Conservation (phyloP, 2,888 invertebrate species). For the Xylocampa areola region DNA sequence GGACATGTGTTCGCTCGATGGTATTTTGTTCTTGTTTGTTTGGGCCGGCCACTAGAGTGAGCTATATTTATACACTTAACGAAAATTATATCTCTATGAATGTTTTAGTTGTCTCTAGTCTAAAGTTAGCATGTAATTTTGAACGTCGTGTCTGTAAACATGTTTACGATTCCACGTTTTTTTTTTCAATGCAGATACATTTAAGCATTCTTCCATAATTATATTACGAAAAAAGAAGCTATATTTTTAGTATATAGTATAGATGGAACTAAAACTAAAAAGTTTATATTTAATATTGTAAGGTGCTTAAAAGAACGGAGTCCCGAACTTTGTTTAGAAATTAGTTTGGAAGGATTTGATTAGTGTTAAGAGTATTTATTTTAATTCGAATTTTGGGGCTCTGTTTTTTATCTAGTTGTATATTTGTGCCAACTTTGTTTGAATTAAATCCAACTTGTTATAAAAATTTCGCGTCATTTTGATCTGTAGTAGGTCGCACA, state of each 20-base stretch:
- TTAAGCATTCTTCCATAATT: slow-evolving; percentile 82
- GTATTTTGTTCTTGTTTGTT: slow-evolving; percentile 73
- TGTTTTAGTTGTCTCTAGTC: slow-evolving; percentile 87
- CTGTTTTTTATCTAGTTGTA: slow-evolving; percentile 71
- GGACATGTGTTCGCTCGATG: slow-evolving; percentile 70
- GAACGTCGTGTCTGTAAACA: slow-evolving; percentile 47
- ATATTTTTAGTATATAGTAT: slow-evolving; percentile 78
- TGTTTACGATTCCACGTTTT: slow-evolving; percentile 66
- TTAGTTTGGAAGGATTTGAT: slow-evolving; percentile 83
- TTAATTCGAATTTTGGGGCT: slow-evolving; percentile 72
- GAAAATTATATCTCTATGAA: slow-evolving; percentile 76
- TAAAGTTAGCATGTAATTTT: slow-evolving; percentile 78
- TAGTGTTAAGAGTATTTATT: slow-evolving; percentile 83
- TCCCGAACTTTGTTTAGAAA: slow-evolving; percentile 73
- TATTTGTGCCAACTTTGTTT: slow-evolving; percentile 84
- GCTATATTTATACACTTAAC: slow-evolving; percentile 75
- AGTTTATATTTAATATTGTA: slow-evolving; percentile 70
- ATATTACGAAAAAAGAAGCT: slow-evolving; percentile 79
- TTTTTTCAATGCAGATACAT: slow-evolving; percentile 73
- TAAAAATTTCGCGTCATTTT: slow-evolving; percentile 39
- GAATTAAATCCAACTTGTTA: slow-evolving; percentile 45
- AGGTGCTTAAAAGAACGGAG: slow-evolving; percentile 82
- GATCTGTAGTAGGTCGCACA: slow-evolving; percentile 37
- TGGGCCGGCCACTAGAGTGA: slow-evolving; percentile 75
- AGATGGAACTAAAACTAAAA: slow-evolving; percentile 69